These are phyloP conservation scores for Ephialtes manifestator DNA, from an alignment of 2,888 invertebrate species.

Conservation along the genomic window DNA sequence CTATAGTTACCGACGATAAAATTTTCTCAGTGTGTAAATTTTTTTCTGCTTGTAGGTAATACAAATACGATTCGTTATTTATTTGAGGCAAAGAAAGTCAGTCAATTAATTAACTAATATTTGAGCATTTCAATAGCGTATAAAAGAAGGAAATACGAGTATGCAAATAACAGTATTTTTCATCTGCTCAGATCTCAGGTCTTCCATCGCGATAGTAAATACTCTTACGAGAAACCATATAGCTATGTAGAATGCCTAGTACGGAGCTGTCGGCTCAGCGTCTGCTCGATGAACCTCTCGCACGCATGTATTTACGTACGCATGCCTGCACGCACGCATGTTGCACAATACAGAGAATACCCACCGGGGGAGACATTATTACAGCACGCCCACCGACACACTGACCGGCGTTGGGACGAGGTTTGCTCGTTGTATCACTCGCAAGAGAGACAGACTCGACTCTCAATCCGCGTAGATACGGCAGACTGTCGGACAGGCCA, in stretches of 20 bases:
- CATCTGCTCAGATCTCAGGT: neutral
- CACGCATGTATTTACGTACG: constrained; percentile 48
- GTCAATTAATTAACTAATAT: too few relatives aligned
- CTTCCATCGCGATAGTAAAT: neutral
- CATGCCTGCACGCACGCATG: constrained; percentile 59
- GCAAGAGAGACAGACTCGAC: constrained; percentile 19
- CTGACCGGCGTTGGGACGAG: constrained; percentile 50
- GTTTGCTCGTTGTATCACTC: constrained; percentile 38
- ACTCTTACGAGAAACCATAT: neutral
- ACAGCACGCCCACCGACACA: constrained; percentile 68
- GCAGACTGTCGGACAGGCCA: constrained; percentile 53
- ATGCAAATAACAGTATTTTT: constrained; percentile 4
- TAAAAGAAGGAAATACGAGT: neutral
- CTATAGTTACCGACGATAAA: too few relatives aligned
- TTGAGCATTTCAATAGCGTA: neutral
- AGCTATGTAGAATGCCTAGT: too few relatives aligned
- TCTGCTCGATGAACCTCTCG: constrained; percentile 35
- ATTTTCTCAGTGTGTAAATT: too few relatives aligned
- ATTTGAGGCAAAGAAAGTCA: too few relatives aligned
- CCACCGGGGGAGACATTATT: constrained; percentile 55
- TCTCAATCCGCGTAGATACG: constrained; percentile 22
- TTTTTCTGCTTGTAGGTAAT: neutral
- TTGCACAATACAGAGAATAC: constrained; percentile 60
- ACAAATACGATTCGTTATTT: neutral
- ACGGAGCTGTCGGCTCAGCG: constrained; percentile 3